A percentile compares a stretch with the other conserved stretches of the same genome.
Conservation (phyloP, 2,113 vertebrate species). For the Cephalopterus ornatus region DNA sequence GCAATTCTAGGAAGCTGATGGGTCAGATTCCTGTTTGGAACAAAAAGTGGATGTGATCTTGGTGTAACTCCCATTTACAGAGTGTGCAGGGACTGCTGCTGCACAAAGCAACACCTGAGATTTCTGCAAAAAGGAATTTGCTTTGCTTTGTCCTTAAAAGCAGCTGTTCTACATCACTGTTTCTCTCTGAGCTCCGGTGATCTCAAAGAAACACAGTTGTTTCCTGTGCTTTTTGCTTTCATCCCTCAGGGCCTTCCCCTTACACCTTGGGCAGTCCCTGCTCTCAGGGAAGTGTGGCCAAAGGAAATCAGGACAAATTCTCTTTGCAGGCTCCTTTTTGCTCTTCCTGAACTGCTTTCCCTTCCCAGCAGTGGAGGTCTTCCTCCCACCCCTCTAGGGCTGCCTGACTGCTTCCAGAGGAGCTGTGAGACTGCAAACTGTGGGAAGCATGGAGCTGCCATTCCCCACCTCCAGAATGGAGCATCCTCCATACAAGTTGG, state of each 20-base stretch:
- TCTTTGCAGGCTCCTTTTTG: neutral
- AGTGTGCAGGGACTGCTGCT: neutral
- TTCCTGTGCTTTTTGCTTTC: neutral
- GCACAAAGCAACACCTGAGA: neutral
- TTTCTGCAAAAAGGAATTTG: neutral
- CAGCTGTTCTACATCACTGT: neutral
- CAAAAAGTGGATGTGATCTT: neutral
- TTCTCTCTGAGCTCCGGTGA: neutral
- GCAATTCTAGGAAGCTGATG: neutral
- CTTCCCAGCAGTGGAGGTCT: neutral
- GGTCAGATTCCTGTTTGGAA: neutral
- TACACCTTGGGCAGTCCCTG: neutral
- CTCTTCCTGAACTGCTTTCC: neutral
- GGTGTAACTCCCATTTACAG: neutral
- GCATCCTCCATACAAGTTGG: neutral
- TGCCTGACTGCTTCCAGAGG: neutral
- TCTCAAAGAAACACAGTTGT: neutral
- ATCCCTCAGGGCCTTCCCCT: neutral
- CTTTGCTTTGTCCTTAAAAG: neutral
- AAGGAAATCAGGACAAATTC: neutral
- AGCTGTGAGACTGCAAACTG: neutral
- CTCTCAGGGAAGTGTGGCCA: neutral
- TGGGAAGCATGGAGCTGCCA: accelerated
- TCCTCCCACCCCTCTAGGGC: neutral
- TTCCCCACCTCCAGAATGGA: neutral